Conservation (phyloP, 1,140 invertebrate species). For the Ericerus pela region DNA sequence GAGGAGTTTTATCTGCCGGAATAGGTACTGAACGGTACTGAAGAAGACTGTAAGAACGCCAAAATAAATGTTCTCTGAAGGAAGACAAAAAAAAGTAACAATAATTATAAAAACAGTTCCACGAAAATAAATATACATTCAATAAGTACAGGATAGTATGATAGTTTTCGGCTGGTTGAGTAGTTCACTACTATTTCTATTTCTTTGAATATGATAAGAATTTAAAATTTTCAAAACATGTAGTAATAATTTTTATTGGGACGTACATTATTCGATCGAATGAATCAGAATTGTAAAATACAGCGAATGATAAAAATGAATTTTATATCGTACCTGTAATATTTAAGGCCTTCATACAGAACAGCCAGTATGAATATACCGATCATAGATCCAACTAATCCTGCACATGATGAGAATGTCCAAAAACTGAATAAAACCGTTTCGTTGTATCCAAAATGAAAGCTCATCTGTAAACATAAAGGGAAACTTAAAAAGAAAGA, state of each 20-base stretch:
- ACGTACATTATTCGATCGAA: not conserved
- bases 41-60: slow-evolving; percentile 58
- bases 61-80: slow-evolving; percentile 57
- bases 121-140: not conserved
- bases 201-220: not conserved
- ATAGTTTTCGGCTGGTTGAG: no score
- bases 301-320: no score
- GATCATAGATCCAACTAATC: slow-evolving; percentile 67
- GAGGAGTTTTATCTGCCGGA: slow-evolving; percentile 45
- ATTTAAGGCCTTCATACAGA: slow-evolving; percentile 82
- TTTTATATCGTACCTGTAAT: slow-evolving; percentile 51
- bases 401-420: slow-evolving; percentile 51
- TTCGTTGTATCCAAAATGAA: slow-evolving; percentile 59
- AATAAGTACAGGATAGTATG: no score
- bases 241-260: not conserved
- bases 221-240: not conserved
- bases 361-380: slow-evolving; percentile 71
- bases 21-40: slow-evolving; percentile 54
- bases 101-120: not conserved
- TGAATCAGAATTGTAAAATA: no score
- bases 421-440: slow-evolving; percentile 64
- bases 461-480: no score
- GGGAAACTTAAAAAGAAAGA: no score
- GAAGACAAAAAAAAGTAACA: slow-evolving; percentile 17
- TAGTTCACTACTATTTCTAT: not conserved